phyloP scores from a whole-genome alignment of 2,113 vertebrate species.

The Onychostruthus taczanowskii region DNA sequence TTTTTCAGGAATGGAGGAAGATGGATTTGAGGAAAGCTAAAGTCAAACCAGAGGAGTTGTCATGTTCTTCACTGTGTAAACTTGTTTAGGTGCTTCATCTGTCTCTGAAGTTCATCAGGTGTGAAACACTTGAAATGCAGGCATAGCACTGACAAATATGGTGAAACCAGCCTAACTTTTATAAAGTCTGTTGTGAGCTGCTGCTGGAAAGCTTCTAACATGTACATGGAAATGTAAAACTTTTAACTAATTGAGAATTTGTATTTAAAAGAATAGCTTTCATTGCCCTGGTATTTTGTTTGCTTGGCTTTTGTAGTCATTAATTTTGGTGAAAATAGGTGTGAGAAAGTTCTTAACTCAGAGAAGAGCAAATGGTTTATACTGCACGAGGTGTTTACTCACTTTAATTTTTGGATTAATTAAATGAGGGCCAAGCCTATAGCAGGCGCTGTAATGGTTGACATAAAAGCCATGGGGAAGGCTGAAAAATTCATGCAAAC shows the following conservation, averaged over 20 bases:
- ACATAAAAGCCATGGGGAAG: not conserved
- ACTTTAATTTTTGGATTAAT: slow-evolving; percentile 21
- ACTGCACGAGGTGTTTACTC: not conserved
- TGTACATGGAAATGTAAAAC: not conserved
- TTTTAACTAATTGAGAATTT: not conserved
- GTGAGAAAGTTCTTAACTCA: slow-evolving; percentile 43
- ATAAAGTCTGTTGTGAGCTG: not conserved
- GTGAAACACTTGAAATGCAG: not conserved
- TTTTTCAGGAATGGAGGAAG: not conserved
- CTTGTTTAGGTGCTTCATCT: not conserved
- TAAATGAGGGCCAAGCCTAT: not conserved
- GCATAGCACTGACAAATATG: not conserved
- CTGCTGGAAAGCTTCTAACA: not conserved
- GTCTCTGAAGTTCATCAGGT: not conserved
- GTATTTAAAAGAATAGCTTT: not conserved
- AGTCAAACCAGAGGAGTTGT: not conserved
- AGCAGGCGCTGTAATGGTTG: not conserved
- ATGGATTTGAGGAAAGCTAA: not conserved
- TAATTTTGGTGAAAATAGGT: not conserved
- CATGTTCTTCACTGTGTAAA: not conserved
- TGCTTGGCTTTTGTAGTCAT: not conserved
- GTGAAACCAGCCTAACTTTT: not conserved
- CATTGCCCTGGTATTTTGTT: not conserved
- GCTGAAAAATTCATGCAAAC: not conserved
- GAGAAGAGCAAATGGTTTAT: not conserved